A percentile compares a stretch with the other conserved stretches of the same genome.
These are phyloP conservation scores for Sussaba pulchella DNA, from an alignment of 2,888 invertebrate genomes.

Conservation along the genomic window DNA sequence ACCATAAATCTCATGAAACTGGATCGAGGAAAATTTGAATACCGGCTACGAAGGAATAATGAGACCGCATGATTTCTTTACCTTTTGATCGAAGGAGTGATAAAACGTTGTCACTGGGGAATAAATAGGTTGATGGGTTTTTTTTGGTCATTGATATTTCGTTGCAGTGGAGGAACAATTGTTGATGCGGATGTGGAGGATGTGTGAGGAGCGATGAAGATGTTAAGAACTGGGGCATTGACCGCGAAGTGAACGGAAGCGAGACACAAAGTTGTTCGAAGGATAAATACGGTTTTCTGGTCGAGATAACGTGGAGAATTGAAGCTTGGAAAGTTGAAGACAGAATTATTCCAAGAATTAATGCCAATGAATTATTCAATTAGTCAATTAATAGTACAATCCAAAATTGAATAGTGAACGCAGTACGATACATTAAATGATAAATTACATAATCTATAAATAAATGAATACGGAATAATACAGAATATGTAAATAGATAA, in stretches of 20 bases:
- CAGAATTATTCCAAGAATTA: no score
- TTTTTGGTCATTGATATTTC: conserved; percentile 23
- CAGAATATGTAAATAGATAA: no score
- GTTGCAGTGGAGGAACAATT: conserved; percentile 7
- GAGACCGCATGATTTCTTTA: not conserved
- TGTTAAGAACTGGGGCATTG: conserved; percentile 69
- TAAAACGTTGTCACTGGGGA: no score
- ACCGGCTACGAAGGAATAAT: not conserved
- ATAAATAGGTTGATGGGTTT: not conserved
- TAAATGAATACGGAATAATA: no score
- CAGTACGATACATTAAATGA: no score
- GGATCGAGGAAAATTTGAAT: conserved; percentile 17
- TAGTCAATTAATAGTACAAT: no score
- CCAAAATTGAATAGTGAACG: no score
- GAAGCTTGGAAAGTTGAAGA: not conserved
- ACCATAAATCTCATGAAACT: conserved; percentile 7
- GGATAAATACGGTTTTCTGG: conserved; percentile 30
- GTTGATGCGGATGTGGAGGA: not conserved
- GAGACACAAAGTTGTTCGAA: conserved; percentile 62
- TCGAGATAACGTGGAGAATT: not conserved
- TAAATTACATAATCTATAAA: no score
- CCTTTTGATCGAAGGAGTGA: no score
- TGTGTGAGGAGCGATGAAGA: conserved; percentile 53
- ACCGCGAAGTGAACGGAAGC: conserved; percentile 72
- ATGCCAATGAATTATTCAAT: no score